Base-by-base conservation (phyloP, 1,140 invertebrate genomes). In the Rhyacophila brunnea region DNA sequence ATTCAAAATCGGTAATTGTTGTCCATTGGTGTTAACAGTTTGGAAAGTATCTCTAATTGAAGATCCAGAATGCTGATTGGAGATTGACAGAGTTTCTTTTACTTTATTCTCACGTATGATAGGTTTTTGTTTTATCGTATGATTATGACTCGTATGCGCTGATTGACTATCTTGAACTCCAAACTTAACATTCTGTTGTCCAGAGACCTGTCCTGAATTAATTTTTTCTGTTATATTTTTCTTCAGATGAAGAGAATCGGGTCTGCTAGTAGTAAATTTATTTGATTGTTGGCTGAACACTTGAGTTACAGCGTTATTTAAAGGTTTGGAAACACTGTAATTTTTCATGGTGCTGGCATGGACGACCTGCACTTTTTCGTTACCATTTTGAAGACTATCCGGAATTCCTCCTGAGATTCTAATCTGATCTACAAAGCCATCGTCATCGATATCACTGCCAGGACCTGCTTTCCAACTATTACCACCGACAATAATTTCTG, bases 381-480 rank as follows among this genome's bases (percentile, higher is more conserved):
- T 60, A 17, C 58, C 51, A 52, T 64, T 63, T n/a, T 68, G 64
- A 3, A 64, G 34, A 53, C 53, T 59, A 44, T 59, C 48, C 15
- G 62, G 55, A 58, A 65, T 59, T 13, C 64, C 61, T 32, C 53
- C 57, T 34, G 48, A 38, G 49, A 66, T 58, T 36, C 38, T 32
- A 49, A 57, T 62, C 34, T 65, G 14, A 46, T 70, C 62, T 36
- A 60, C 54, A 56, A 67, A 67, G 40, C 63, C 45, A 51, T 63
- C 60, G 43, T 61, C 54, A 18, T 62, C 42, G 43, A 62, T 61
- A 47, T 61, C 62, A 46, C 53, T 38, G 28, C 62, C 18, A 1
- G 68, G 56, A 35, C 70, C 70, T 44, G 68, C 69, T 58, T 73
- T 74, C 72, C 74, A 74, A 65, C 70, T 69, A 40, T 68, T 73